These are phyloP conservation scores for Hycleus phaleratus DNA, from an alignment of 1,140 invertebrate genomes.

Conservation along the genomic window DNA sequence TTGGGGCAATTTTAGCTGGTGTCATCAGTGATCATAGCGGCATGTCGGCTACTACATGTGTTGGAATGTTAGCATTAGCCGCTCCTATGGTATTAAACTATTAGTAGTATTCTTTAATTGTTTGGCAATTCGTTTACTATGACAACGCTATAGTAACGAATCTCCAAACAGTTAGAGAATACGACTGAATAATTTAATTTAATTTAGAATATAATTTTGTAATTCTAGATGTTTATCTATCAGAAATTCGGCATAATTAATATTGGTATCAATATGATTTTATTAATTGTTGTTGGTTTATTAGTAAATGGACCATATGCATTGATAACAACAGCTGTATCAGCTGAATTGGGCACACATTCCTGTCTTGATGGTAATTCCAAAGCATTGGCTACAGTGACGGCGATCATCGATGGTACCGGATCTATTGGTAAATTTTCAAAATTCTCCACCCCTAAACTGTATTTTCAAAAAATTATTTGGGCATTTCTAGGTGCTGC, in stretches of 20 bases:
- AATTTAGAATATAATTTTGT: not conserved
- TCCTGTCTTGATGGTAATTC: conserved; percentile 73
- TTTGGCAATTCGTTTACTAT: not conserved
- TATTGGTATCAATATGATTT: conserved; percentile 53
- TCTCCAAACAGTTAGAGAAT: too few species aligned
- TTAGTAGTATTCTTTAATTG: conserved; percentile 28
- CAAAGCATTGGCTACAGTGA: conserved; percentile 89
- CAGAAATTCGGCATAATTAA: conserved; percentile 59
- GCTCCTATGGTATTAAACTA: conserved; percentile 63
- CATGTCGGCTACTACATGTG: conserved; percentile 79
- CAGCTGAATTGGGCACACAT: conserved; percentile 88
- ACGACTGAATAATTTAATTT: too few species aligned
- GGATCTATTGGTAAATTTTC: conserved; percentile 70
- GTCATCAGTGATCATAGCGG: conserved; percentile 73
- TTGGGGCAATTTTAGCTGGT: conserved; percentile 85
- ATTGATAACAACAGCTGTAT: conserved; percentile 92
- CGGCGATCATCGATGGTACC: conserved; percentile 94
- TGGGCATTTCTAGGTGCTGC: conserved; percentile 62
- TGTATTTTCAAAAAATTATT: conserved; percentile 1
- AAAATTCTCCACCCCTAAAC: too few species aligned
- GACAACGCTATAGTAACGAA: too few species aligned
- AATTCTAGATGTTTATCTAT: conserved; percentile 69
- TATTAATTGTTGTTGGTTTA: conserved; percentile 71
- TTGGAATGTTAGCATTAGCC: conserved; percentile 69
- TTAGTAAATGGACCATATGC: conserved; percentile 94